phyloP scores from a whole-genome alignment of 2,113 vertebrate species.

The Hippocampus barbouri region DNA sequence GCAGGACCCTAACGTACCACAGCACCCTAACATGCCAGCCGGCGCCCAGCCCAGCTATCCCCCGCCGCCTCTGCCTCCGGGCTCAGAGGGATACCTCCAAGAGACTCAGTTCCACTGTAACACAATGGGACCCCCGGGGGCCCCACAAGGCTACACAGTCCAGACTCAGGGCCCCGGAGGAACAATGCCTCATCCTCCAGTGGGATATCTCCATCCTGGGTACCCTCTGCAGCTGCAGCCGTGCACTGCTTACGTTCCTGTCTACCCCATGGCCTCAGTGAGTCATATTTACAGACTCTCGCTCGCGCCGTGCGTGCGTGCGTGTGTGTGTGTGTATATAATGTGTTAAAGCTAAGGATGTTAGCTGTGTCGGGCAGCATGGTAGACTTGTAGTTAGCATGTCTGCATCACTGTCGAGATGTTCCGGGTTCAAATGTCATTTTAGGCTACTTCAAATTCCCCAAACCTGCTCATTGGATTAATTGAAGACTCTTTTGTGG shows the following conservation, averaged over 20 bases:
- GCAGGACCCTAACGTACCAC: constrained; percentile 50
- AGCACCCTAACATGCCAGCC: constrained; percentile 70
- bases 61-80: constrained; percentile 68
- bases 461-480: no score
- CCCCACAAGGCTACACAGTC: constrained; percentile 81
- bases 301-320: no score
- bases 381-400: no score
- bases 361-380: no score
- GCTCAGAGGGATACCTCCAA: constrained; percentile 73
- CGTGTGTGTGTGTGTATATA: no score
- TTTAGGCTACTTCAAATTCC: no score
- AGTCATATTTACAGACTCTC: constrained; percentile 39
- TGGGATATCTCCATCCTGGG: constrained; percentile 82
- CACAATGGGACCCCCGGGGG: constrained; percentile 61
- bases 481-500: no score
- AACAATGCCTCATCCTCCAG: constrained; percentile 72
- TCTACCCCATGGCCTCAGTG: constrained; percentile 85
- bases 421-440: no score
- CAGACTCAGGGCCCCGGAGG: constrained; percentile 79
- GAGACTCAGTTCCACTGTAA: constrained; percentile 78
- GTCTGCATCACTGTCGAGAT: no score
- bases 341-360: no score
- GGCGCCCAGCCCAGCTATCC: constrained; percentile 72
- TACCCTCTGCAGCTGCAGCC: constrained; percentile 89
- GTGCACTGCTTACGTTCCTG: constrained; percentile 86